Evolutionary conservation across 1,140 invertebrate genomes (phyloP), one percentile per base, ranked within the genome.

Genomic region (Portunus trituberculatus): DNA sequence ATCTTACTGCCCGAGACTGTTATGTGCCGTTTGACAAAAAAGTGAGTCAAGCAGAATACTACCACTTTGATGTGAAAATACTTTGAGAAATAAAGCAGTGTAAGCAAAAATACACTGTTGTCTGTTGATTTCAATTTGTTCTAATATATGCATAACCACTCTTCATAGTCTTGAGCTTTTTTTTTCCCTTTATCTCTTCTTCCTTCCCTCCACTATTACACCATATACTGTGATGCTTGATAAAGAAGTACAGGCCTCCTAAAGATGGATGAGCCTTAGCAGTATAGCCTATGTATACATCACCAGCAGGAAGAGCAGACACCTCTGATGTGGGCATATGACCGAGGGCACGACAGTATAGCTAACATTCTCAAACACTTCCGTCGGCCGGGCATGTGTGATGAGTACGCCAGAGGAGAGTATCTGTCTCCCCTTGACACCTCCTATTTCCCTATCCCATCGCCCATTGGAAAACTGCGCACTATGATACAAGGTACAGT

Each of bases 321-420:
- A 16, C 97, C 97, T 8, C 96, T 97, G 16, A 97, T 97, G 96
- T 97, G 97, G 97, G 97, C 97, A 4, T 97, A 97, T 96, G 97
- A 97, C 95, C 96, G 96, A 96, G 97, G 97, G 31, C 97, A 97
- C 96, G 97, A 97, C 96, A 96, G 97, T 91, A 97, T 97, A 92
- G 97, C 97, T 25, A 97, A 97, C 14, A 96, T 97, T 46, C 96
- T 97, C 8, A 97, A 97, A 94, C 97, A 97, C 96, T 97, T 97
- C 94, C 97, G 97, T 89, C 96, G 97, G 87, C 97, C 97, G 67
- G 95, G 95, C 14, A 28, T 94, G 4, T 96, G 96, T 94, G 97
- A 97, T 93, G 97, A 97, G 92, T 97, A 97, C 8, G 97, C 96
- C 0, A 97, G 97, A 96, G 97, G 96, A 48, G 97, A 97, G 92